Evolutionary conservation across 2,797 vertebrate species (phyloP).

Genomic region (Acestrorhynchus altus): DNA sequence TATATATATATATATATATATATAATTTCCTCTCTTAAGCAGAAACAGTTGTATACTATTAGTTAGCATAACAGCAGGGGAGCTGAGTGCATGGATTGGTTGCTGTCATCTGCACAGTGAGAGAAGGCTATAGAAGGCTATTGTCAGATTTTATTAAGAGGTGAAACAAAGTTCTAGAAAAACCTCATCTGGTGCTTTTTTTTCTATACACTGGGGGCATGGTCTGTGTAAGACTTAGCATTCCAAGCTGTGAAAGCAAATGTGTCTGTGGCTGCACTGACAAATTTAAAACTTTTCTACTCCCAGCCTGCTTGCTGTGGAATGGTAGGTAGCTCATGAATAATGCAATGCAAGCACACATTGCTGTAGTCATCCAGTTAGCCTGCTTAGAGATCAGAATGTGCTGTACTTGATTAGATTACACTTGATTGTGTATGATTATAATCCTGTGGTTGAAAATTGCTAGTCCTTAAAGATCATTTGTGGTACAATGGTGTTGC

Average conservation of each 20-base stretch:
- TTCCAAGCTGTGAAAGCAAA: background rate
- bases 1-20: too few species aligned
- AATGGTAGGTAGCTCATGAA: slow-evolving; percentile 19
- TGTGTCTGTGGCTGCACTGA: background rate
- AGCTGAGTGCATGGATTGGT: background rate
- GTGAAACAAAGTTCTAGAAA: background rate
- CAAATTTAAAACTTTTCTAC: background rate
- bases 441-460: background rate
- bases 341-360: background rate
- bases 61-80: background rate
- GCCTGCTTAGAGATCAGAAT: slow-evolving; percentile 5
- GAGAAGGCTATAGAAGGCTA: background rate
- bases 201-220: background rate
- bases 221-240: background rate
- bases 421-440: slow-evolving; percentile 17
- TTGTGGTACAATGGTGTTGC: background rate
- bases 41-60: background rate
- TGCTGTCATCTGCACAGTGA: background rate
- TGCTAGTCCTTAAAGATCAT: slow-evolving; percentile 12
- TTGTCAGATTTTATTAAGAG: background rate
- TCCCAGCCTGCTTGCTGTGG: background rate
- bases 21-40: background rate
- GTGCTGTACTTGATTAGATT: slow-evolving; percentile 13
- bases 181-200: background rate
- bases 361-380: background rate